These are phyloP conservation scores for Schizopygopsis malacanthus DNA, from an alignment of 2,797 vertebrate genomes.

Conservation along the genomic window DNA sequence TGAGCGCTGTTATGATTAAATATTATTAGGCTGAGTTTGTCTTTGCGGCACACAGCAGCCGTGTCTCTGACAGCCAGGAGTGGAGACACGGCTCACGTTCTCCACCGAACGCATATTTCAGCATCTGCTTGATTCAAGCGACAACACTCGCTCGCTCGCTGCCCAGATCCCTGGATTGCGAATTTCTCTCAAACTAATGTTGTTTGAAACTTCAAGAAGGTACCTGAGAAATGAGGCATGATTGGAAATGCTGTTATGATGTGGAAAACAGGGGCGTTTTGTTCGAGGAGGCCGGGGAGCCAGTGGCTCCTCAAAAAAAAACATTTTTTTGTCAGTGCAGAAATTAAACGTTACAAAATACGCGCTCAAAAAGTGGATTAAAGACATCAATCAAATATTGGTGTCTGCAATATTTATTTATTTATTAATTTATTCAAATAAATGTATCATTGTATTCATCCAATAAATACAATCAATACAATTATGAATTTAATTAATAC, in stretches of 20 bases:
- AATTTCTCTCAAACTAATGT: slow-evolving; percentile 31
- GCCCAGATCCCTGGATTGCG: slow-evolving; percentile 25
- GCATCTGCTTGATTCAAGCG: slow-evolving; percentile 29
- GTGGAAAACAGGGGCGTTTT: not conserved
- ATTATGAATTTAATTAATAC: too few species aligned
- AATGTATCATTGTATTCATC: too few species aligned
- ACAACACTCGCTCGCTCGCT: not conserved
- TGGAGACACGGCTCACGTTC: not conserved
- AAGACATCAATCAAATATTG: not conserved
- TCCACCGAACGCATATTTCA: not conserved
- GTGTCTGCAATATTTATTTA: too few species aligned
- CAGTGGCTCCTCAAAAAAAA: not conserved
- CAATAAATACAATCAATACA: too few species aligned
- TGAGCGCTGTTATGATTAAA: slow-evolving; percentile 38
- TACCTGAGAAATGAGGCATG: slow-evolving; percentile 35
- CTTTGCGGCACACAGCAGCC: not conserved
- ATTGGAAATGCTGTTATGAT: slow-evolving; percentile 14
- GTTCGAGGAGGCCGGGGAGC: not conserved
- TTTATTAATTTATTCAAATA: too few species aligned
- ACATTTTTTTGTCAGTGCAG: not conserved
- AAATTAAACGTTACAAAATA: not conserved
- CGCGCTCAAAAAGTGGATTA: not conserved
- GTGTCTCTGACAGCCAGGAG: slow-evolving; percentile 28
- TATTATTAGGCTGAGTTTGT: slow-evolving; percentile 38
- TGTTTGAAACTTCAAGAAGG: slow-evolving; percentile 16